Conservation (phyloP, 1,140 invertebrate genomes). For the Trinorchestia longiramus region DNA sequence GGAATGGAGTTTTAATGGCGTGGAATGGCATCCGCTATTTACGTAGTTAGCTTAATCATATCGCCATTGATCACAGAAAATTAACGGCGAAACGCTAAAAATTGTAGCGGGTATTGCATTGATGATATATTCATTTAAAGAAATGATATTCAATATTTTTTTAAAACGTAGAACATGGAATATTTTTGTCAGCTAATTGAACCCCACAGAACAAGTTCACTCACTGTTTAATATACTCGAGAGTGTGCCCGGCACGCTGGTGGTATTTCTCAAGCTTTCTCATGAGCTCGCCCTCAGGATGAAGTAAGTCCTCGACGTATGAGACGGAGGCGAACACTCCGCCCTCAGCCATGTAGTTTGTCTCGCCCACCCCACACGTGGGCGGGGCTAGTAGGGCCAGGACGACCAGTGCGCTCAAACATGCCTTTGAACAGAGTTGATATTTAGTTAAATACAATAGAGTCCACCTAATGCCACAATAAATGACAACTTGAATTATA, state of each 20-base stretch:
- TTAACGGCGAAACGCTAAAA: too few species aligned
- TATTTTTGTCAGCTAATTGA: too few species aligned
- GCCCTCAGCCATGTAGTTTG: conserved; percentile 25
- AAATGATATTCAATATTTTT: too few species aligned
- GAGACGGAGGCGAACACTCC: conserved; percentile 27
- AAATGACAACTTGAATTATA: neutral
- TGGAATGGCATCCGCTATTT: too few species aligned
- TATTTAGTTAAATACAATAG: neutral
- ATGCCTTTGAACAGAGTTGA: neutral
- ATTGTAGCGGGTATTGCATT: too few species aligned
- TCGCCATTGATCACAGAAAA: too few species aligned
- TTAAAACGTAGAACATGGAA: too few species aligned
- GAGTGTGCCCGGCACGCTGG: neutral
- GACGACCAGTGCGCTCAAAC: neutral
- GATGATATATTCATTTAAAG: too few species aligned
- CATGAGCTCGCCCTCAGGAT: conserved; percentile 37
- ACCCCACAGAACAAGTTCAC: neutral
- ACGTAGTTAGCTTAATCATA: too few species aligned
- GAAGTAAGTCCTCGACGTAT: conserved; percentile 5
- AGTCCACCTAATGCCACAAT: neutral
- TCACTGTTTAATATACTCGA: conserved; percentile 16
- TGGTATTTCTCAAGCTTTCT: conserved; percentile 20
- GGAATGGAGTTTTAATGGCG: too few species aligned
- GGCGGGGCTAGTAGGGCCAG: neutral
- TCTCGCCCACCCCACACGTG: neutral